Base-by-base conservation (phyloP, 2,113 vertebrate genomes). In the Limnothrissa miodon region DNA sequence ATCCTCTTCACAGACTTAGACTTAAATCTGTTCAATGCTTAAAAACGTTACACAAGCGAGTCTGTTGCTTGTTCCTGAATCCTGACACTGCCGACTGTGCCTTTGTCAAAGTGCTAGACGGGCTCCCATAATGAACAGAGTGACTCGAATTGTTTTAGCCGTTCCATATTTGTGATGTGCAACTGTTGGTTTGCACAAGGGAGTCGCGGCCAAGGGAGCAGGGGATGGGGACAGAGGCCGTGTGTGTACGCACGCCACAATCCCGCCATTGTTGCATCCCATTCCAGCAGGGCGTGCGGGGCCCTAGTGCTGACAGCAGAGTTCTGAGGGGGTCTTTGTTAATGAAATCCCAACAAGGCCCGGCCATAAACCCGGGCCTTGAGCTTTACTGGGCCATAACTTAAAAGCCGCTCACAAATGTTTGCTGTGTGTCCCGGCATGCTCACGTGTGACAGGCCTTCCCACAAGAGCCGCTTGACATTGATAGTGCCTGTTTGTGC, bases 301-400 rank as follows among this genome's bases (percentile, higher is more conserved):
- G 86, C 90, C 85, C 56, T 78, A 79, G 44, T 78, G 87, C 89
- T 89, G 87, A 92, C 88, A 80, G 87, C 89, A 85, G 79, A 78
- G 83, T 87, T 89, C 90, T 93, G 88, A 93, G 88, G 90, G 85
- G 85, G 79, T 86, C 92, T 89, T 94, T 95, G 93, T 95, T 92
- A 59, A 87, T 84, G 78, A 90, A 78, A 88, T 83, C 88, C 91
- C 88, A 85, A 85, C 84, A 78, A 87, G 83, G 86, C 36, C 85
- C 86, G 25, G 15, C 89, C 85, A 88, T 86, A 84, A 85, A 85
- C 81, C 33, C 48, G 21, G 44, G 45, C 78, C 79, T 46, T 80
- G 44, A 78, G 42, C 70, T 79, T 87, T 88, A 85, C 84, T 59
- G 80, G 45, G 79, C 81, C 79, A 42, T 90, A 83, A 86, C 78